Percentiles rank a stretch among this genome's conserved stretches.
phyloP scores from a whole-genome alignment of 2,797 vertebrate genomes.

The Glyptemys insculpta region DNA sequence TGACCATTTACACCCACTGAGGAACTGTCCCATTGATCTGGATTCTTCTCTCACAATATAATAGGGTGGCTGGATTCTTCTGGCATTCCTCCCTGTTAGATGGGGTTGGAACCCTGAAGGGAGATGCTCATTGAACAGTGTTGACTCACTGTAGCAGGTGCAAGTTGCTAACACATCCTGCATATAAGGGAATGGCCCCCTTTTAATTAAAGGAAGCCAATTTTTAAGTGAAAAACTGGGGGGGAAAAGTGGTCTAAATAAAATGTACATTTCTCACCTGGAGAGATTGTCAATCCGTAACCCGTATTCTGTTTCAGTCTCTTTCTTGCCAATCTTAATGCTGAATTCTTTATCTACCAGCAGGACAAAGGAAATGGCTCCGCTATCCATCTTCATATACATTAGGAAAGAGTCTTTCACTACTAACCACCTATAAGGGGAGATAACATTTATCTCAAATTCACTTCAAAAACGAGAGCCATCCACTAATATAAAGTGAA shows the following conservation, averaged over 20 bases:
- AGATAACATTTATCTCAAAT: not conserved
- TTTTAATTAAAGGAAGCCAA: not conserved
- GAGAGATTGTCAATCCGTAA: constrained; percentile 93
- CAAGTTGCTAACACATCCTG: not conserved
- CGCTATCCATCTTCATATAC: constrained; percentile 94
- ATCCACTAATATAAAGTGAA: accelerated
- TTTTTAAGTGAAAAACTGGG: not conserved
- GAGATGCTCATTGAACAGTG: not conserved
- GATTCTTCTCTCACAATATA: not conserved
- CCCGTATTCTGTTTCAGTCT: constrained; percentile 94
- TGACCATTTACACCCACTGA: not conserved
- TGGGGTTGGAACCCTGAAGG: accelerated
- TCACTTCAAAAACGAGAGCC: accelerated
- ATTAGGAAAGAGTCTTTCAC: constrained; percentile 97
- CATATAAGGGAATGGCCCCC: not conserved
- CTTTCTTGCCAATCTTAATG: constrained; percentile 94
- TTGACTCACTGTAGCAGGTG: not conserved
- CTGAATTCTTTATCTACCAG: constrained; percentile 94
- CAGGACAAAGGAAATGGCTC: constrained; percentile 93
- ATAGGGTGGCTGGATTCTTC: not conserved
- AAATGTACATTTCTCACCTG: constrained; percentile 82
- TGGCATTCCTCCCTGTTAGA: not conserved
- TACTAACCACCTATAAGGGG: constrained; percentile 90
- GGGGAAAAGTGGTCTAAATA: not conserved
- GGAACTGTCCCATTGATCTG: not conserved